Evolutionary conservation across 2,888 invertebrate genomes (phyloP), one percentile per base, ranked within the genome.

Genomic region (Graphium colonna): DNA sequence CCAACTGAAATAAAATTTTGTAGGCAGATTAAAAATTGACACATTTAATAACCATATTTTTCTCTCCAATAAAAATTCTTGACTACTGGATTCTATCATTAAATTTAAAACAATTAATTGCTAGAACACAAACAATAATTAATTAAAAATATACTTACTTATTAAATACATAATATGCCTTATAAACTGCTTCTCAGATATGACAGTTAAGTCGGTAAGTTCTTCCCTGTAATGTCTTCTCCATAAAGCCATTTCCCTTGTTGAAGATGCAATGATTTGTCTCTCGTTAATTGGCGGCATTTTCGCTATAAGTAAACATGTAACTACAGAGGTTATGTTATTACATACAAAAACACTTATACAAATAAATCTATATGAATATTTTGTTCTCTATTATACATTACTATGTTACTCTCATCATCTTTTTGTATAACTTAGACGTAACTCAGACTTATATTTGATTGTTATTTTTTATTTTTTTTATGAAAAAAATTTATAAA

Each of bases 81-180:
- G n/a, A n/a, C n/a, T n/a, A n/a, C n/a, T n/a, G n/a, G n/a, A n/a
- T n/a, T n/a, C n/a, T n/a, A n/a, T n/a, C n/a, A n/a, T n/a, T n/a
- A n/a, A n/a, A n/a, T n/a, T n/a, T n/a, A n/a, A n/a, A n/a, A n/a
- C n/a, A n/a, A n/a, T n/a, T n/a, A n/a, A n/a, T n/a, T n/a, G n/a
- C n/a, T n/a, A n/a, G n/a, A n/a, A n/a, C n/a, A n/a, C n/a, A n/a
- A n/a, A n/a, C n/a, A n/a, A n/a, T n/a, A n/a, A n/a, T n/a, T n/a
- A n/a, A n/a, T n/a, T n/a, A n/a, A n/a, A n/a, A 31, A 41, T 44
- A 8, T 51, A 83, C 90, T 83, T 65, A 90, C 90, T 84, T 44
- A 82, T 74, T 59, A 90, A 73, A 73, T 89, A 90, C 83, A 85
- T 89, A 52, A 89, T 69, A 60, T 90, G 85, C 55, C 87, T 75